phyloP scores from a whole-genome alignment of 2,797 vertebrate species.

The Helicolenus hilgendorfi region DNA sequence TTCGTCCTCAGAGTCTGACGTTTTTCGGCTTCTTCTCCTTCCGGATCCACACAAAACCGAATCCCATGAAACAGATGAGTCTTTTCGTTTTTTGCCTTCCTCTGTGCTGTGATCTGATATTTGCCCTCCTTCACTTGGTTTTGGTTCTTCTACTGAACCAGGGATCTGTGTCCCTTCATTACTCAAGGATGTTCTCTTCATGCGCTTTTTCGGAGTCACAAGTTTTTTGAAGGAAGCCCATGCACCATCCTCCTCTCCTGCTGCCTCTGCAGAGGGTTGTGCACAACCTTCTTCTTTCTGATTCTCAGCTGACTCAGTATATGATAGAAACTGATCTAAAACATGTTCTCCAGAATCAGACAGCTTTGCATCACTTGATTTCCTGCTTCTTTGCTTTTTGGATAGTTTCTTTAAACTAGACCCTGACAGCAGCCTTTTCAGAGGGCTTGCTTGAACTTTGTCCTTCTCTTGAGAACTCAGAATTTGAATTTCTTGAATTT shows the following conservation, averaged over 20 bases:
- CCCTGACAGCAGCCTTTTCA: conserved; percentile 93
- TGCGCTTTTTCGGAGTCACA: conserved; percentile 93
- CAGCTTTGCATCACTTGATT: conserved; percentile 86
- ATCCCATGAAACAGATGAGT: conserved; percentile 96
- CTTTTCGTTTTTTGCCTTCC: conserved; percentile 93
- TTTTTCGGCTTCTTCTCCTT: conserved; percentile 93
- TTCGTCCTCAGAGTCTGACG: conserved; percentile 93
- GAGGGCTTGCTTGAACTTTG: conserved; percentile 93
- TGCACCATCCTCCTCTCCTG: conserved; percentile 90
- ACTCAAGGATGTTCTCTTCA: conserved; percentile 84
- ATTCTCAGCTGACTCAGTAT: conserved; percentile 88
- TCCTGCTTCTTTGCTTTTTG: conserved; percentile 91
- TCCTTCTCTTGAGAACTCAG: conserved; percentile 90
- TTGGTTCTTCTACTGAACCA: conserved; percentile 85
- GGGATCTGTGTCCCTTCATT: conserved; percentile 72
- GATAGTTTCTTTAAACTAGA: conserved; percentile 92
- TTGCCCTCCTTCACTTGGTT: conserved; percentile 87
- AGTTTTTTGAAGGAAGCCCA: conserved; percentile 97
- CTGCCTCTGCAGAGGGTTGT: conserved; percentile 87
- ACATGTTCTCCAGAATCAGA: conserved; percentile 79
- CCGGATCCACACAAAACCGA: conserved; percentile 95
- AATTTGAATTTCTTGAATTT: conserved; percentile 85
- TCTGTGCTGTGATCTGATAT: conserved; percentile 89
- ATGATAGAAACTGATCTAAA: conserved; percentile 80
- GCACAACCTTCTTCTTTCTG: conserved; percentile 87